Evolutionary conservation across 2,113 vertebrate species (phyloP).

Genomic region (Cinclus cinclus): DNA sequence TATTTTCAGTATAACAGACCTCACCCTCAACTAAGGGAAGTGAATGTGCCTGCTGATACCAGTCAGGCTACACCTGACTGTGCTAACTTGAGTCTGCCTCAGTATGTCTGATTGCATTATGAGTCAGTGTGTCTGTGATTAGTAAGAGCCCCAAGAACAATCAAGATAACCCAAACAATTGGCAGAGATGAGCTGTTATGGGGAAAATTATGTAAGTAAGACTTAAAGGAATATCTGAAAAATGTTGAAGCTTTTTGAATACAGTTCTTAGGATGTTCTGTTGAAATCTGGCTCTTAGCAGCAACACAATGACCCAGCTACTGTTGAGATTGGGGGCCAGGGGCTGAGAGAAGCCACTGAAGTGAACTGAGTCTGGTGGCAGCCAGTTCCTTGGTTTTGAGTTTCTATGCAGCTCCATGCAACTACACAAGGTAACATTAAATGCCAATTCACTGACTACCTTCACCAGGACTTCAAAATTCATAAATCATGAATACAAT

Average conservation of each 20-base stretch:
- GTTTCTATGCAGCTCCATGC: neutral
- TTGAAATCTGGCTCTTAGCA: neutral
- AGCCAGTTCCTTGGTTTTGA: neutral
- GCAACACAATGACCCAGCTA: neutral
- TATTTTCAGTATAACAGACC: neutral
- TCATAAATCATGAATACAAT: neutral
- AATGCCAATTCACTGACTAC: neutral
- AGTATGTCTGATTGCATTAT: neutral
- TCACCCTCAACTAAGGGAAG: neutral
- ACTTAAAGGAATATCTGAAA: neutral
- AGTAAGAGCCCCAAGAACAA: neutral
- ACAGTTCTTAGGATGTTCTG: neutral
- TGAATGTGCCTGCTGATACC: neutral
- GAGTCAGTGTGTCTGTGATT: neutral
- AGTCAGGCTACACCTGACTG: neutral
- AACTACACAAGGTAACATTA: neutral
- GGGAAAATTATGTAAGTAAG: accelerated
- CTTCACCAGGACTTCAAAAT: neutral
- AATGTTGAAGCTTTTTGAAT: neutral
- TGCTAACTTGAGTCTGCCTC: neutral
- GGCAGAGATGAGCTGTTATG: neutral
- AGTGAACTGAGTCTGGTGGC: neutral
- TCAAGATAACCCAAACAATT: neutral
- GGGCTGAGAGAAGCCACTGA: neutral
- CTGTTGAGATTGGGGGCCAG: neutral